Evolutionary conservation across 2,888 invertebrate genomes (phyloP).

Genomic region (Caenorhabditis sp.): DNA sequence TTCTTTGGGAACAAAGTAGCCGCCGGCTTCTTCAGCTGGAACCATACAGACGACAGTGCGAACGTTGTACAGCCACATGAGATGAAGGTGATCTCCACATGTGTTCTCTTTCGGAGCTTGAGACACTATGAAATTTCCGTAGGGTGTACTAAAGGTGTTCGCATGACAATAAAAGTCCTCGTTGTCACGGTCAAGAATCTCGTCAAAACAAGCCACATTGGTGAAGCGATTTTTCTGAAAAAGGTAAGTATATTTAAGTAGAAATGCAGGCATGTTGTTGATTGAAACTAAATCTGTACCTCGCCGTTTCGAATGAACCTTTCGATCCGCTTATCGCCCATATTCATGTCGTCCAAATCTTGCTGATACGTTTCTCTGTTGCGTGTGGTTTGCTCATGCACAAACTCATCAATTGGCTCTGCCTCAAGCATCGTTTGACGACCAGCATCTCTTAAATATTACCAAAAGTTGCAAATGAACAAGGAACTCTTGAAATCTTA

Average conservation of each 20-base stretch:
- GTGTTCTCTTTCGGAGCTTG: slow-evolving; percentile 52
- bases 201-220: slow-evolving; percentile 59
- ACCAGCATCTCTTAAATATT: slow-evolving; percentile 26
- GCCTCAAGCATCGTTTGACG: slow-evolving; percentile 59
- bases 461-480: background rate
- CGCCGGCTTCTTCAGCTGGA: slow-evolving; percentile 49
- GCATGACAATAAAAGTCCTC: slow-evolving; percentile 59
- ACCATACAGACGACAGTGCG: slow-evolving; percentile 50
- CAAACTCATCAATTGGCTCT: slow-evolving; percentile 63
- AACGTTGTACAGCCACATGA: slow-evolving; percentile 64
- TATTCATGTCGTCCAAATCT: slow-evolving; percentile 55
- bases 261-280: too few relatives aligned
- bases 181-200: slow-evolving; percentile 51
- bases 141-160: slow-evolving; percentile 57
- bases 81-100: slow-evolving; percentile 50
- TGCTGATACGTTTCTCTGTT: slow-evolving; percentile 33
- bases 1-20: slow-evolving; percentile 41
- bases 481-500: background rate
- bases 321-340: slow-evolving; percentile 46
- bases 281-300: slow-evolving; percentile 27
- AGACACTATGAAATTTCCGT: slow-evolving; percentile 54
- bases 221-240: slow-evolving; percentile 59
- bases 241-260: background rate
- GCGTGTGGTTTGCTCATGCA: slow-evolving; percentile 58
- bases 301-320: slow-evolving; percentile 55